These are phyloP conservation scores for Actinia equina DNA, from an alignment of 64 coral and sea anemone genomes.

Conservation along the genomic window DNA sequence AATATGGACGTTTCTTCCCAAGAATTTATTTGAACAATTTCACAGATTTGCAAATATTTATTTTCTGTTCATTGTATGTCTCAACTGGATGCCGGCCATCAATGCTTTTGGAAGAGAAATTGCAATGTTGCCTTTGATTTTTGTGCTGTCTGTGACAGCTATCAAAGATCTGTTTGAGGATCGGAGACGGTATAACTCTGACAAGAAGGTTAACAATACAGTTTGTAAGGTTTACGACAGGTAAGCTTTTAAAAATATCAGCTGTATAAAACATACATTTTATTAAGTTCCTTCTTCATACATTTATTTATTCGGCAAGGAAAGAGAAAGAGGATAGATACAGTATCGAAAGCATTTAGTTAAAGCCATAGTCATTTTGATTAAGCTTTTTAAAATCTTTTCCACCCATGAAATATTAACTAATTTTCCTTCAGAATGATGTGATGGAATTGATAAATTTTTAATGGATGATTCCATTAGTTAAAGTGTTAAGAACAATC, in stretches of 20 bases:
- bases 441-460: not conserved
- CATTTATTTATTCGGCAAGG: not conserved
- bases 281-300: not conserved
- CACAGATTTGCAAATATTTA: slow-evolving; percentile 99
- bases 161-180: slow-evolving; percentile 99
- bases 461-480: not conserved
- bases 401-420: not conserved
- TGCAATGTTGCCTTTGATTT: slow-evolving; percentile 83
- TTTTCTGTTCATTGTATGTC: slow-evolving; percentile 85
- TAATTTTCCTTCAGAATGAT: not conserved
- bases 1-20: slow-evolving; percentile 93
- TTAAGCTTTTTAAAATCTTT: not conserved
- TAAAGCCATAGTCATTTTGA: not conserved
- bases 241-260: slow-evolving; percentile 42
- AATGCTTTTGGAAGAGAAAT: slow-evolving; percentile 98
- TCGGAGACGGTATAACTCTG: slow-evolving; percentile 84
- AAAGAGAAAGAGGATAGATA: not conserved
- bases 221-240: slow-evolving; percentile 82
- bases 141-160: slow-evolving; percentile 88
- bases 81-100: slow-evolving; percentile 96
- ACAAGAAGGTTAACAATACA: slow-evolving; percentile 92
- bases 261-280: not conserved
- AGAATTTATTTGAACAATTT: slow-evolving; percentile 99
- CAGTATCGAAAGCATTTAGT: not conserved
- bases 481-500: not conserved